These are phyloP conservation scores for Oreocharis arfaki DNA, from an alignment of 2,113 vertebrate species.

Conservation along the genomic window DNA sequence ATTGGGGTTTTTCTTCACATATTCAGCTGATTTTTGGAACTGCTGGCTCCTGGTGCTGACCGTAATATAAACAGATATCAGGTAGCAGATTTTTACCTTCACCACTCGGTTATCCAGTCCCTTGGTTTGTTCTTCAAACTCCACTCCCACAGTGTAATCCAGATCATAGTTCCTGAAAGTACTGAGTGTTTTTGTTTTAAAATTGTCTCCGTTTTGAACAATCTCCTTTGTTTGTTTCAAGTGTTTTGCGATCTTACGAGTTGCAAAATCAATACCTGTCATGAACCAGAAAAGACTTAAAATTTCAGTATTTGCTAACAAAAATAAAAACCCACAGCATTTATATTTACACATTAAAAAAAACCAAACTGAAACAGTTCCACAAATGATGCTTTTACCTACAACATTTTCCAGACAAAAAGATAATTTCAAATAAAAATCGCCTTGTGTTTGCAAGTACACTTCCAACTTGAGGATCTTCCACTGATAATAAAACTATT, in stretches of 20 bases:
- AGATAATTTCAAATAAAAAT: background rate
- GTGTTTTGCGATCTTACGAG: conserved; percentile 86
- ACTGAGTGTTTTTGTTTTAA: conserved; percentile 90
- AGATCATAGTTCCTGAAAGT: conserved; percentile 92
- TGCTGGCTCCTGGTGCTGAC: background rate
- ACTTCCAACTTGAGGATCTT: background rate
- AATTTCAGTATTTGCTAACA: background rate
- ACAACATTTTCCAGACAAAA: background rate
- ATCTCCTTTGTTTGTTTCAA: conserved; percentile 90
- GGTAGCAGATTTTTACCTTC: conserved; percentile 69
- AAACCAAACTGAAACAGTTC: background rate
- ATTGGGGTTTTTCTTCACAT: background rate
- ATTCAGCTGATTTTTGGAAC: background rate
- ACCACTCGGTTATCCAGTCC: conserved; percentile 85
- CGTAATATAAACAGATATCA: background rate
- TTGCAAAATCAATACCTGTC: conserved; percentile 93
- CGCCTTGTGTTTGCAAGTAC: background rate
- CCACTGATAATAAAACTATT: background rate
- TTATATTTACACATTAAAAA: background rate
- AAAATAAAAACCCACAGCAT: background rate
- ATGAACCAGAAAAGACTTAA: background rate
- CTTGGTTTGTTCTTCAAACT: conserved; percentile 92
- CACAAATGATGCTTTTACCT: background rate
- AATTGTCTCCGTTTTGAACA: conserved; percentile 85
- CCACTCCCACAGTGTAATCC: conserved; percentile 84